Evolutionary conservation across 2,113 vertebrate species (phyloP).

Genomic region (Aspidoscelis tigris): DNA sequence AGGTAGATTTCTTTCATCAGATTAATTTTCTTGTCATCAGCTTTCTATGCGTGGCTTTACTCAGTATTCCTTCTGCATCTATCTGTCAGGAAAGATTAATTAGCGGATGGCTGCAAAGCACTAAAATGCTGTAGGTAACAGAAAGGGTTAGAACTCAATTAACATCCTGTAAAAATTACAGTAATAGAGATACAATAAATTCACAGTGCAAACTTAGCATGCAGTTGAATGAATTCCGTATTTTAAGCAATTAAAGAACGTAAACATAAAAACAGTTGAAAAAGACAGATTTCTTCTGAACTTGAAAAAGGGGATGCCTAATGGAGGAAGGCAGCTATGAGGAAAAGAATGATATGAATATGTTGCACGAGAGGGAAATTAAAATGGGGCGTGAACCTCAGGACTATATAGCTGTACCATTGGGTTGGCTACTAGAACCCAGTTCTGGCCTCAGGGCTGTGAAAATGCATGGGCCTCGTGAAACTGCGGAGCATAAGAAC

Average conservation of each 20-base stretch:
- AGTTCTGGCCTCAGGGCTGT: neutral
- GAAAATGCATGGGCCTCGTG: neutral
- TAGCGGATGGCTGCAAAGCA: neutral
- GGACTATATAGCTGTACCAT: neutral
- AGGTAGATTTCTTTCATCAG: neutral
- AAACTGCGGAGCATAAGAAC: neutral
- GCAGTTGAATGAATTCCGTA: neutral
- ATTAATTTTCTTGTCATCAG: neutral
- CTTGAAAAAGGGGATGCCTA: neutral
- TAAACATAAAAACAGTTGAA: neutral
- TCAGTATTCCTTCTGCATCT: neutral
- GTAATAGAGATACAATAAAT: constrained; percentile 1
- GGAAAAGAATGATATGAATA: no score
- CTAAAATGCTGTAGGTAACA: rapidly evolving
- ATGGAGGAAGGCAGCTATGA: neutral
- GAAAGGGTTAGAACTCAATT: neutral
- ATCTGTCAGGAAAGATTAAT: neutral
- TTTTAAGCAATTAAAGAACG: neutral
- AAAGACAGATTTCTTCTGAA: neutral
- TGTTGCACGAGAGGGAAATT: no score
- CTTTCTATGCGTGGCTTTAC: neutral
- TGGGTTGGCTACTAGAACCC: no score
- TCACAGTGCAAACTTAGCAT: neutral
- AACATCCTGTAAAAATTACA: neutral
- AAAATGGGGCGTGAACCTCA: neutral